phyloP scores from a whole-genome alignment of 2,113 vertebrate genomes.

The Gymnobelideus leadbeateri region DNA sequence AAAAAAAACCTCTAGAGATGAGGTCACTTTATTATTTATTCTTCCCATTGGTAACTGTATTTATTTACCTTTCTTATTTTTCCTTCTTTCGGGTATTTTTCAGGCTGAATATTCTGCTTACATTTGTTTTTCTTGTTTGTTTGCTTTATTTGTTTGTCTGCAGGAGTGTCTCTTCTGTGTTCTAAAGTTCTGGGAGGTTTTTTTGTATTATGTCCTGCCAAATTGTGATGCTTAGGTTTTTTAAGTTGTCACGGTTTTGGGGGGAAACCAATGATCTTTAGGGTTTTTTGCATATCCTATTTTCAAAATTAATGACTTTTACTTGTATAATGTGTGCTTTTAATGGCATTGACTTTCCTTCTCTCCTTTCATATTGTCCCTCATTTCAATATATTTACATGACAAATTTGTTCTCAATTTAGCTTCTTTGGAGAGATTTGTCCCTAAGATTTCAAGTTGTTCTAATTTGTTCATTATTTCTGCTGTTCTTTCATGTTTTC shows the following conservation, averaged over 20 bases:
- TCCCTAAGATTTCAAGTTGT: not conserved
- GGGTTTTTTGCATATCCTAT: not conserved
- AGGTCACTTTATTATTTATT: not conserved
- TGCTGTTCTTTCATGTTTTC: not conserved
- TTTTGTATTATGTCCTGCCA: not conserved
- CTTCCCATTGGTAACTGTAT: not conserved
- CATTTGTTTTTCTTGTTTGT: not conserved
- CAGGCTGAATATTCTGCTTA: not conserved
- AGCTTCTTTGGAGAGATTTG: not conserved
- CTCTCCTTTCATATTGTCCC: not conserved
- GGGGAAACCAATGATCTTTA: not conserved
- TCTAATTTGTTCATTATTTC: not conserved
- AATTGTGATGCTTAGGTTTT: not conserved
- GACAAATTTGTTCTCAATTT: not conserved
- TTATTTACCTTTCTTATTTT: not conserved
- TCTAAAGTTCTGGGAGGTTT: not conserved
- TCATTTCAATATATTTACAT: not conserved
- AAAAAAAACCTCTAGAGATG: not conserved
- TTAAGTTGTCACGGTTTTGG: not conserved
- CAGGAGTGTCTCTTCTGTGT: not conserved
- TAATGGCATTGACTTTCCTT: not conserved
- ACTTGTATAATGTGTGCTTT: not conserved
- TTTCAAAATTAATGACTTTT: not conserved
- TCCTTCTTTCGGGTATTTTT: not conserved
- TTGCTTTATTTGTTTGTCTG: not conserved